Evolutionary conservation across 1,140 invertebrate genomes (phyloP).

Genomic region (Drosophila eugracilis): DNA sequence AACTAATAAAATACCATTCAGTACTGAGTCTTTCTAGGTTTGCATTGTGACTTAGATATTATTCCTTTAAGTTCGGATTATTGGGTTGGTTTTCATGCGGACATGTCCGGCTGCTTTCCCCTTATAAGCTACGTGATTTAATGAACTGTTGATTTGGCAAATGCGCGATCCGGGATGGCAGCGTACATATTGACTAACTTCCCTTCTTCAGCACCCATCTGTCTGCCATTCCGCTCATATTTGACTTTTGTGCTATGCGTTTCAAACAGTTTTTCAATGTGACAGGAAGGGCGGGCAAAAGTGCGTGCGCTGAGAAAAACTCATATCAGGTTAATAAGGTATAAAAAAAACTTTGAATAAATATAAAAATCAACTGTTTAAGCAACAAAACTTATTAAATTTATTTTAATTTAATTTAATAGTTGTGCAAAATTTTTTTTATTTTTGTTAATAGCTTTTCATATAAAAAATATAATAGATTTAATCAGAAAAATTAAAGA

Average conservation of each 20-base stretch:
- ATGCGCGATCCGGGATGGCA: constrained; percentile 39
- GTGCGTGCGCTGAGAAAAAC: neutral
- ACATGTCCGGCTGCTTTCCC: constrained; percentile 10
- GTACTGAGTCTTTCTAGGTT: too few relatives aligned
- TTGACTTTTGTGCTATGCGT: constrained; percentile 71
- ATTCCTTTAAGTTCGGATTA: neutral
- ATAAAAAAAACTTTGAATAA: too few relatives aligned
- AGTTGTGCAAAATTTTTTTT: too few relatives aligned
- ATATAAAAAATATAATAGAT: too few relatives aligned
- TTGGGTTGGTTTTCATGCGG: neutral
- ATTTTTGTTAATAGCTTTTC: too few relatives aligned
- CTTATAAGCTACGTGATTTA: constrained; percentile 50
- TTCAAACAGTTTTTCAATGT: constrained; percentile 65
- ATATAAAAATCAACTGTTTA: too few relatives aligned
- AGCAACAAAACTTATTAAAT: too few relatives aligned
- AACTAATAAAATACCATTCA: too few relatives aligned
- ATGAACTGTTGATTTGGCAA: constrained; percentile 74
- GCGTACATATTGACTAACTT: constrained; percentile 60
- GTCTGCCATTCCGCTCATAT: constrained; percentile 49
- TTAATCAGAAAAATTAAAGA: neutral
- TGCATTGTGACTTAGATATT: neutral
- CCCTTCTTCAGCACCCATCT: neutral
- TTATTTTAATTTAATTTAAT: too few relatives aligned
- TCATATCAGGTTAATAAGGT: too few relatives aligned
- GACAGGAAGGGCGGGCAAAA: constrained; percentile 6